Base-by-base conservation (phyloP, 2,113 vertebrate genomes). In the Naja naja region DNA sequence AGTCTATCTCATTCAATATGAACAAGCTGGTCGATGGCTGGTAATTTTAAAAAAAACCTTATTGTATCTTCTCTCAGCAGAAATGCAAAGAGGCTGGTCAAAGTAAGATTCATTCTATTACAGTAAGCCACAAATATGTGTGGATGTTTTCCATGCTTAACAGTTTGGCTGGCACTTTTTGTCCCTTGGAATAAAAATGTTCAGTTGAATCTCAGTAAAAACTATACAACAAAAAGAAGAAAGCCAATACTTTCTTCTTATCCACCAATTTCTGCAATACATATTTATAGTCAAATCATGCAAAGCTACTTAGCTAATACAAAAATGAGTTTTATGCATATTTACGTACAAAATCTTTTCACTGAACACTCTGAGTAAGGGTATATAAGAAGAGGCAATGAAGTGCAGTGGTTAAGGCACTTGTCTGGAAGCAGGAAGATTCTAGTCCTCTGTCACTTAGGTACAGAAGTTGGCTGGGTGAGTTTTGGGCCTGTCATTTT, bases 91-190 rank as follows among this genome's bases (percentile, higher is more conserved):
- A 90, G 45, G 22, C n/a, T 49, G 43, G 30, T 85, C 69, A 49
- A 27, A 85, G 69, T 23, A 56, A 45, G 34, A 88, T n/a, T 53
- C 14, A 52, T 87, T 39, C 53, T 81, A 49, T 88, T 47, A 64
- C 64, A 88, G 86, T 34, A 92, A 92, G 43, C 64, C 53, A 85
- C 52, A 56, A 89, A 60, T 45, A 90, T 85, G 89, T 90, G 43
- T 89, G 49, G n/a, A 89, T 90, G 34, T 85, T 56, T 92, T 86
- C n/a, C 30, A 52, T 58, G 54, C 5, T 85, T 49, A 81, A 89
- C 22, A 56, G 30, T 81, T 81, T 81, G 1, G 54, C 87, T 74
- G 43, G 64, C 1, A 43, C 34, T 47, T 30, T 89, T 81, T 49
- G 39, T 85, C 87, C 43, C 54, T 52, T 85, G 69, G 49, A 89